These are phyloP conservation scores for Idris sp. DNA, from an alignment of 1,140 invertebrate species.

Conservation along the genomic window DNA sequence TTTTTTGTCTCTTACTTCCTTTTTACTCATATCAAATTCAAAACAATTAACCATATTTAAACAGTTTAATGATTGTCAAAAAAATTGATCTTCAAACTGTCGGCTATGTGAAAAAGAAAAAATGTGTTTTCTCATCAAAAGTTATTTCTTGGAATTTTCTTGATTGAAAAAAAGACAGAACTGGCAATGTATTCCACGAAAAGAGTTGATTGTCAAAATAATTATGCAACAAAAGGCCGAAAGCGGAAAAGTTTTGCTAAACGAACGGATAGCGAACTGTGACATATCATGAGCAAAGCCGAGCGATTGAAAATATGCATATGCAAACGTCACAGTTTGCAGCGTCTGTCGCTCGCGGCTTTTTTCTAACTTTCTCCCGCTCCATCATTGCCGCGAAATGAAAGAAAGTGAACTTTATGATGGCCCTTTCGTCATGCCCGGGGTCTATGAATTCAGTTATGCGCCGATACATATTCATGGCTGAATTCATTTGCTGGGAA, in stretches of 20 bases:
- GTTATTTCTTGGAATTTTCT: slow-evolving; percentile 4
- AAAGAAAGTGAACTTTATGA: slow-evolving; percentile 39
- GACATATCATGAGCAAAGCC: slow-evolving; percentile 40
- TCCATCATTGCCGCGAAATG: slow-evolving; percentile 25
- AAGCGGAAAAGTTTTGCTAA: slow-evolving; percentile 40
- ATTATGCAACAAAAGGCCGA: slow-evolving; percentile 35
- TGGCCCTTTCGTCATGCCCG: slow-evolving; percentile 46
- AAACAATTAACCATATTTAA: too few species aligned
- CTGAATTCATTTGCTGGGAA: slow-evolving; percentile 71
- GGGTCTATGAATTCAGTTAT: slow-evolving; percentile 71
- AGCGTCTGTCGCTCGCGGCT: slow-evolving; percentile 22
- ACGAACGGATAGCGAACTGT: slow-evolving; percentile 30
- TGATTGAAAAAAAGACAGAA: too few species aligned
- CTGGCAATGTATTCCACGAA: slow-evolving; percentile 40
- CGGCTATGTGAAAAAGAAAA: too few species aligned
- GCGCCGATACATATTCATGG: slow-evolving; percentile 73
- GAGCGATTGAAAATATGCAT: slow-evolving; percentile 23
- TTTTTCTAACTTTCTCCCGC: slow-evolving; percentile 42
- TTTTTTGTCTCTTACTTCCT: too few species aligned
- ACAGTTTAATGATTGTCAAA: too few species aligned
- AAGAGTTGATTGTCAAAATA: slow-evolving; percentile 46
- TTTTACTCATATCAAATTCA: too few species aligned
- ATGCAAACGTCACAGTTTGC: slow-evolving; percentile 5
- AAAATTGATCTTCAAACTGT: too few species aligned
- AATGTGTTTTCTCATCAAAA: too few species aligned